Evolutionary conservation across 2,797 vertebrate genomes (phyloP), one percentile per base, ranked within the genome.

Genomic region (Gorsachius magnificus): DNA sequence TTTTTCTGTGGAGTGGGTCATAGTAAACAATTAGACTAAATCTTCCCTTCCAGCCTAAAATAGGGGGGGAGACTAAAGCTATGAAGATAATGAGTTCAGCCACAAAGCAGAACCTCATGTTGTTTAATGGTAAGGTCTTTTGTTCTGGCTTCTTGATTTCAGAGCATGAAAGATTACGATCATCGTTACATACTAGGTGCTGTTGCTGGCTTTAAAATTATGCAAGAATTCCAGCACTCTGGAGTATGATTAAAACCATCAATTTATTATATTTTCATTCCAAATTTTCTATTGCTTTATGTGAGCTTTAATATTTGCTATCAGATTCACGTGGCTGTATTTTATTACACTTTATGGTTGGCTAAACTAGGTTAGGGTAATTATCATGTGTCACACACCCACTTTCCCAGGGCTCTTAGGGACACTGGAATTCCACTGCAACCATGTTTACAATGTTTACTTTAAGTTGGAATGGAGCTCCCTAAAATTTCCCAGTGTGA

Each of bases 301-400:
- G 33, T 83, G 68, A 96, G 25, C 26, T 74, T 93, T 92, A 66
- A 57, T 94, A 46, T 76, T 93, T 91, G 74, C 26, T 66, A 21
- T 70, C 54, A 83, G 58, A 95, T 95, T 92, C 85, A 61, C 10
- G 92, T 51, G 28, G 56, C 57, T 97, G 50, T 88, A 69, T 92
- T 65, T 97, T 95, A 88, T 66, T 95, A 45, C 84, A 89, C 31
- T 93, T 96, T 88, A 85, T 64, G 31, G 12, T 80, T 92, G 57
- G 31, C 31, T 96, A 94, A 96, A 48, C 87, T 68, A 66, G 3
- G 10, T n/a, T 57, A 35, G 38, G 35, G 53, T 83, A 74, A 91
- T 95, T 93, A 92, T 88, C 51, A 43, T 6, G 6, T 43, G 33
- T 50, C 50, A 87, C 35, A 41, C 9, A 5, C 35, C 13, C 26